Conservation (phyloP, 2,797 vertebrate species). For the Oreonectes daqikongensis region DNA sequence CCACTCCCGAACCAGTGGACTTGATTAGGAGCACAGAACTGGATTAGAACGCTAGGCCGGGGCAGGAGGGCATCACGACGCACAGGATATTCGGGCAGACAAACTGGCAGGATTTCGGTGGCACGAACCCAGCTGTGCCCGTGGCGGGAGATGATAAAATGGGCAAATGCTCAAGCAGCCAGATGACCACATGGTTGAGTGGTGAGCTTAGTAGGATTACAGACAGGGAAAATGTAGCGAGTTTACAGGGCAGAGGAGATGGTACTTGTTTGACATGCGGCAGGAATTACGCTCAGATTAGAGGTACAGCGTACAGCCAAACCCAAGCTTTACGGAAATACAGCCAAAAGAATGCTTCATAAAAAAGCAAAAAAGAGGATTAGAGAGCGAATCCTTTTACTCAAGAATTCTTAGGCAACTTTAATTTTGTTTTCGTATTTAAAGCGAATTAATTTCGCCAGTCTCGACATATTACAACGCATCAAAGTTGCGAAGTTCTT, state of each 20-base stretch:
- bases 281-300: constrained; percentile 74
- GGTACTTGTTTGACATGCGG: constrained; percentile 69
- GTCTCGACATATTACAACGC: constrained; percentile 26
- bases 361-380: constrained; percentile 69
- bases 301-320: constrained; percentile 72
- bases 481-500: constrained; percentile 13
- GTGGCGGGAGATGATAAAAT: constrained; percentile 71
- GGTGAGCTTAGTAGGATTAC: constrained; percentile 73
- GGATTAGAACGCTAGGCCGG: constrained; percentile 15
- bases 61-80: constrained; percentile 25
- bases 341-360: constrained; percentile 46
- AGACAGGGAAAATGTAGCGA: constrained; percentile 62
- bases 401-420: constrained; percentile 71
- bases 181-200: constrained; percentile 64
- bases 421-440: constrained; percentile 59
- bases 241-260: constrained; percentile 55
- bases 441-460: constrained; percentile 30
- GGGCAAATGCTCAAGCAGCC: constrained; percentile 61
- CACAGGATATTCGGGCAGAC: constrained; percentile 50
- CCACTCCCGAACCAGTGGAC: constrained; percentile 16
- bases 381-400: constrained; percentile 75
- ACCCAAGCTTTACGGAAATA: constrained; percentile 67
- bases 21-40: constrained; percentile 10
- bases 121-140: constrained; percentile 67
- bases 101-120: constrained; percentile 53